Percentiles rank a stretch among this genome's conserved stretches.
Conservation (phyloP, 23 tunicate genomes). For the Trididemnum clinides region DNA sequence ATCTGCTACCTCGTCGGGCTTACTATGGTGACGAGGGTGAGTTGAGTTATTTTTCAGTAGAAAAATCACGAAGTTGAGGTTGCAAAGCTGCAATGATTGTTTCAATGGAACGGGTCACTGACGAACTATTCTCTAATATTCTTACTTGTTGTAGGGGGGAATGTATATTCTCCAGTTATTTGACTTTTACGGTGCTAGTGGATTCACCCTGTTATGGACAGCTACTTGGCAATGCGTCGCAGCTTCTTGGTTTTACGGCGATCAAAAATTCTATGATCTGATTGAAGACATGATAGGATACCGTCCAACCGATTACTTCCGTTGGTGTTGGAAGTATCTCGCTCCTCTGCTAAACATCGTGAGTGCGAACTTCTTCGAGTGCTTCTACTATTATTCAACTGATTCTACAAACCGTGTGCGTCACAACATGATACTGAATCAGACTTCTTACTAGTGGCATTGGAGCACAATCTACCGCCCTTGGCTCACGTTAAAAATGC, state of each 20-base stretch:
- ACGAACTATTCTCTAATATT: neutral
- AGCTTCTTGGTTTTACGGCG: constrained; percentile 94
- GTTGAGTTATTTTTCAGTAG: no score
- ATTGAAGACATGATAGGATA: constrained; percentile 94
- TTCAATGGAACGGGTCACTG: neutral
- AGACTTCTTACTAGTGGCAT: no score
- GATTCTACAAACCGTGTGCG: no score
- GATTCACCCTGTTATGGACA: constrained; percentile 93
- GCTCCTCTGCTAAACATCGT: constrained; percentile 83
- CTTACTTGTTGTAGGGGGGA: constrained; percentile 69
- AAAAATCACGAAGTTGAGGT: no score
- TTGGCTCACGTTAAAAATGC: no score
- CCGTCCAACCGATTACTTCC: constrained; percentile 70
- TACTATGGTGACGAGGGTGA: constrained; percentile 87
- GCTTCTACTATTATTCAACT: no score
- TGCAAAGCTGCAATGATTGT: no score
- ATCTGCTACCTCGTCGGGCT: constrained; percentile 77
- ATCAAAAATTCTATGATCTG: constrained; percentile 74
- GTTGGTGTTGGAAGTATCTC: constrained; percentile 70
- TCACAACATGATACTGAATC: no score
- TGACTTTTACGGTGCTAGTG: constrained; percentile 97
- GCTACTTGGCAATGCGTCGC: constrained; percentile 98
- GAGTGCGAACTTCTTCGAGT: constrained; percentile 22
- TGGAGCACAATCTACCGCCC: no score
- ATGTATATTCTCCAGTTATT: constrained; percentile 94